A percentile compares a stretch with the other conserved stretches of the same genome.
Conservation (phyloP, 2,113 vertebrate species). For the Strigops habroptila region DNA sequence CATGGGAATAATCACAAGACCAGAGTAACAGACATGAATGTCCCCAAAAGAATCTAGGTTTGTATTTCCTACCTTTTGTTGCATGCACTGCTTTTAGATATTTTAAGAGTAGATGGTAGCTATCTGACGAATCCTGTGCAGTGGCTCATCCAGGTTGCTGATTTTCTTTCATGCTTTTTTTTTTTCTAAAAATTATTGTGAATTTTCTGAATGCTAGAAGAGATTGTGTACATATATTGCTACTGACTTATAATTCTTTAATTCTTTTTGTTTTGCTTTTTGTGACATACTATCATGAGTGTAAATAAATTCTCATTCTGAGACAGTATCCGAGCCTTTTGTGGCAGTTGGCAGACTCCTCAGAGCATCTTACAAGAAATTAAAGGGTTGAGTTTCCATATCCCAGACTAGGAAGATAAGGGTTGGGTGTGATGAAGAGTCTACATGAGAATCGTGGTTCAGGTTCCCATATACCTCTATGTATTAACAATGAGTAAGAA, state of each 20-base stretch:
- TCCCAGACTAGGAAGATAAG: background rate
- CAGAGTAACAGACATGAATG: background rate
- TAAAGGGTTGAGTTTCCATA: background rate
- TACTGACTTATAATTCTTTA: background rate
- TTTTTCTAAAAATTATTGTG: background rate
- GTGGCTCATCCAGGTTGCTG: background rate
- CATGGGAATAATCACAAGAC: background rate
- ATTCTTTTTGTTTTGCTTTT: background rate
- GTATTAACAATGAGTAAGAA: background rate
- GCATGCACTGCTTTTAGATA: background rate
- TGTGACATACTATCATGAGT: background rate
- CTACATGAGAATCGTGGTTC: background rate
- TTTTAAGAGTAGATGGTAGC: background rate
- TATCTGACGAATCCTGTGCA: background rate
- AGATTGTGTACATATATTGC: background rate
- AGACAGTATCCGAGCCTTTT: background rate
- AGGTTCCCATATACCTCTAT: background rate
- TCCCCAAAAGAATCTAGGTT: background rate
- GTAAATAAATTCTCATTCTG: background rate
- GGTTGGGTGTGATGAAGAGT: rapidly evolving
- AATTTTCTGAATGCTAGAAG: background rate
- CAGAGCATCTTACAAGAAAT: background rate
- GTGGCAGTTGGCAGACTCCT: background rate
- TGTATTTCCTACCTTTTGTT: background rate
- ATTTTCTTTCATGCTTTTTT: background rate